phyloP scores from a whole-genome alignment of 2,888 invertebrate genomes.

The Drosophila borealis region DNA sequence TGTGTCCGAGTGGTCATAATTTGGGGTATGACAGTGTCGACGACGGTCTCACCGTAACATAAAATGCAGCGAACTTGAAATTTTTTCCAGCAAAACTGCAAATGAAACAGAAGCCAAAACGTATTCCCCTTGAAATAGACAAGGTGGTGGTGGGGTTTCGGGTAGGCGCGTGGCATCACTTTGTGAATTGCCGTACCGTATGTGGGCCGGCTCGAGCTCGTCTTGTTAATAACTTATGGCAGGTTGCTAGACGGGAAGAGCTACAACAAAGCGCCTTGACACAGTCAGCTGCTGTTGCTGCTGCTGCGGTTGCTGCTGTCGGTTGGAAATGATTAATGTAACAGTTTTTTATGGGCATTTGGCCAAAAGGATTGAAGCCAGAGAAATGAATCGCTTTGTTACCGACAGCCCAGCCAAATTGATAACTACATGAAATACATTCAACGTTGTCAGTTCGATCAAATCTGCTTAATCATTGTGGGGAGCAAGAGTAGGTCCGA shows the following conservation, averaged over 20 bases:
- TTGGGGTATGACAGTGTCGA: conserved; percentile 37
- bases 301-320: conserved; percentile 34
- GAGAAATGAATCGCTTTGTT: conserved; percentile 31
- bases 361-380: conserved; percentile 63
- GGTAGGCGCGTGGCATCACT: conserved; percentile 50
- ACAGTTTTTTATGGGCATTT: conserved; percentile 59
- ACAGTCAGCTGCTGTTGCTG: conserved; percentile 31
- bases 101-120: conserved; percentile 21
- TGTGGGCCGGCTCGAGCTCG: conserved; percentile 50
- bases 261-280: conserved; percentile 31
- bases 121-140: not conserved
- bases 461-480: conserved; percentile 38
- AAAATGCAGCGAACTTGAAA: conserved; percentile 67
- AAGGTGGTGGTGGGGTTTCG: not conserved
- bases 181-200: conserved; percentile 62
- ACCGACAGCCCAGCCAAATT: conserved; percentile 27
- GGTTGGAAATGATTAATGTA: conserved; percentile 72
- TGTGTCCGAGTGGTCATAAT: conserved; percentile 74
- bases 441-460: conserved; percentile 17
- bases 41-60: conserved; percentile 14
- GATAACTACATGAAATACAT: conserved; percentile 29
- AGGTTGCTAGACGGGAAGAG: conserved; percentile 37
- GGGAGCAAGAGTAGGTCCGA: not conserved
- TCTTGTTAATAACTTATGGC: conserved; percentile 77
- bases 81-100: conserved; percentile 31